Base-by-base conservation (phyloP, 2,888 invertebrate species). In the Cosmia pyralina region DNA sequence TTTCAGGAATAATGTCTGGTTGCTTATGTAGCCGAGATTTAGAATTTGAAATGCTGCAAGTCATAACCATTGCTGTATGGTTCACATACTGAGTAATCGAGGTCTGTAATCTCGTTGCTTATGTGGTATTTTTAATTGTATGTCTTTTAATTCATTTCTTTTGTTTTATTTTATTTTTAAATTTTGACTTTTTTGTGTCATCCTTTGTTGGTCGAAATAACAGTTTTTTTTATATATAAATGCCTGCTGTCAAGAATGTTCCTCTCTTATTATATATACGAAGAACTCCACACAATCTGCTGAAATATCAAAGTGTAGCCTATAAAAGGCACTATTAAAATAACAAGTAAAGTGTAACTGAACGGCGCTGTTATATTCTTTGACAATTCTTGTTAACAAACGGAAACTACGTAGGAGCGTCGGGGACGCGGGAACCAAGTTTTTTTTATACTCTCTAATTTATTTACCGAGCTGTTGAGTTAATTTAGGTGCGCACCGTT, bases 401-500 rank as follows among this genome's bases (percentile, higher is more conserved):
- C 67, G 75, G 82, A 83, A 83, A 75, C 85, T 78, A 74, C 77
- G 82, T 78, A 65, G 74, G 68, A 72, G 73, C 55, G 64, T 70
- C 55, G 59, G 66, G 62, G 72, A 60, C 69, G 72, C 80, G 64
- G 78, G 60, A 75, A 66, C 75, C 75, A 70, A 88, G 83, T 84
- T 88, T 89, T 67, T 53, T 85, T 88, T 81, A 81, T 83, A 66
- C 65, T 73, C 74, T 74, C 80, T 88, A 84, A 90, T 88, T 87
- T 88, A 88, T 89, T 88, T 88, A 83, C 78, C 52, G 82, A 90
- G 87, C 88, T 89, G 87, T 87, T 86, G 85, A 89, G 88, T 85
- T 88, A 87, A 90, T 89, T 88, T 85, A 82, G 74, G 70, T 76
- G 57, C 58, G 66, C 57, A 67, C 75, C 81, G 76, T 74, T 72